Evolutionary conservation across 92 coral and sea anemone genomes (phyloP), one percentile per base, ranked within the genome.

Genomic region (Epizoanthus scotinus): DNA sequence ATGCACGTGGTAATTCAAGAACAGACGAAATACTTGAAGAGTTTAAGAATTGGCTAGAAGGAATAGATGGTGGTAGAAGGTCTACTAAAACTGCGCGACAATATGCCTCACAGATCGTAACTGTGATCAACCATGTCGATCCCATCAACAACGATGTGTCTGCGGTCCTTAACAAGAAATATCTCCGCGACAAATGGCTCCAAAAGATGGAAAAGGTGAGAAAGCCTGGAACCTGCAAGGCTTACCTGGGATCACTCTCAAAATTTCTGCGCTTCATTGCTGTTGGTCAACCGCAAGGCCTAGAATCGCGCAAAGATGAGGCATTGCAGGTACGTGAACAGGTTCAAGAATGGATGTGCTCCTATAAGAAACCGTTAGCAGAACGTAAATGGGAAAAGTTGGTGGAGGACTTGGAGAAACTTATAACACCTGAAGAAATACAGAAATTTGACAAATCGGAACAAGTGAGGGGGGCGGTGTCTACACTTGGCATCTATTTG

Each of bases 11-110:
- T 34, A 81, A 81, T 81, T 55, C 84, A 29, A 49, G 58, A 56
- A 71, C 81, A 62, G 49, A 82, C 49, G 42, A 72, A 26, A 82
- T 82, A 70, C 63, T 82, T 54, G 81, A 59, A 63, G 73, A 85
- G 73, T 87, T 87, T 68, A 78, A 87, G 82, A 73, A 29, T 44
- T 87, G 86, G 87, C 87, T 75, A 15, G 49, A 82, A 67, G 87
- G 79, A 25, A 83, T 77, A 40, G 90, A 81, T 54, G 83, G 90
- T 82, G 90, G 87, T 27, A 83, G 79, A 34, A 69, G 81, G 57
- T 82, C 70, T 17, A 49, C 66, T 38, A 47, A 63, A 66, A 80
- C 86, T 52, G 74, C 86, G 49, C 63, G 38, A 58, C 87, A 87
- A 67, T 87, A 84, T 36, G 34, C 38, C 79, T 66, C 84, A 44